Base-by-base conservation (phyloP, 2,888 invertebrate genomes). In the Amphipyra tragopoginis region DNA sequence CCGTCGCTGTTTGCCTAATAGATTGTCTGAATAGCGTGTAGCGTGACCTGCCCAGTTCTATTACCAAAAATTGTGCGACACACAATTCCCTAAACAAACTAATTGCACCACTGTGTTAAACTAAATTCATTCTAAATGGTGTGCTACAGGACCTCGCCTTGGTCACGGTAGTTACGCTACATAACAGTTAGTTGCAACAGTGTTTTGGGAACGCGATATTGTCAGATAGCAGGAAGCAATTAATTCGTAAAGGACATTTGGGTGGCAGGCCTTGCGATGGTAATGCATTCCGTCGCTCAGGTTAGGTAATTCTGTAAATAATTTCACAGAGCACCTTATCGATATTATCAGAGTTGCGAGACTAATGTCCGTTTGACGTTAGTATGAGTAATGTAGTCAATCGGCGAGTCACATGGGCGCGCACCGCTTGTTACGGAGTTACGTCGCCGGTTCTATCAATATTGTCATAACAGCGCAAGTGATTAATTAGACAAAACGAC, bases 141-240 rank as follows among this genome's bases (percentile, higher is more conserved):
- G 44, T 45, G 53, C 40, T 42, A 42, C 66, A 49, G 52, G 62
- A 40, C 36, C 53, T 79, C 50, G 48, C 72, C 66, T 72, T 62
- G 63, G 75, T 55, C 69, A 61, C 78, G 72, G 42, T 70, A 38
- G n/a, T 63, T 65, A 62, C 54, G 47, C 63, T 47, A 38, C 42
- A 44, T 63, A 60, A 79, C 66, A 57, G 54, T 44, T 29, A 11
- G 56, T 64, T 63, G 58, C 47, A 34, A 68, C 51, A 71, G 29
- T 29, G 5, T 55, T 77, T 73, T 43, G 63, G 73, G 47, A 61
- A 42, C 51, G 36, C 40, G 21, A 57, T 59, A 64, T 71, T 74
- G 71, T 65, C 14, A 48, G 57, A 55, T 33, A 26, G 47, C 51
- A 71, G 77, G 77, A 78, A 79, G 66, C 57, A 66, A 74, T 77